Base-by-base conservation (phyloP, 1,140 invertebrate species). In the Potamilus streckersoni region DNA sequence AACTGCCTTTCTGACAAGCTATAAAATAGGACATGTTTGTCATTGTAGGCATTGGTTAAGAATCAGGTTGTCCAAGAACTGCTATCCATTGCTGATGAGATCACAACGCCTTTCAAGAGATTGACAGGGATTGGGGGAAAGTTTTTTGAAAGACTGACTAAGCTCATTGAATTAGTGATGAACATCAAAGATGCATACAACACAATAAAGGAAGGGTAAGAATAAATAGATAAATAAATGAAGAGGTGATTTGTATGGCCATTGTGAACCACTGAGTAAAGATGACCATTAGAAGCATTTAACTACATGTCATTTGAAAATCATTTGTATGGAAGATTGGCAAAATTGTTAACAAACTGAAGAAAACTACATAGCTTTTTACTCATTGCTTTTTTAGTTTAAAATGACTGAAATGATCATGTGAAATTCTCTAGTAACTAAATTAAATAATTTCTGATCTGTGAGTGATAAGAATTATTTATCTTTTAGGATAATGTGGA, bases 161-260 rank as follows among this genome's bases (percentile, higher is more conserved):
- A 57, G 0, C 55, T 79, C 2, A 63, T 73, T n/a, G 66, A 79
- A 6, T 31, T 79, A 6, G 66, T 79, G 12, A 58, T 13, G 8
- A 31, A 38, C 16, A 72, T 79, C 23, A 72, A 76, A 65, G 67
- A 72, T 12, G 68, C 78, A 16, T 79, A 72, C 67, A 66, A 69
- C 19, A 27, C 60, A 19, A 57, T 79, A 12, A 75, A 69, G 62
- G 67, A 72, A 14, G 78, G 78, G 78, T 79, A 19, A 69, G 78
- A 69, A 12, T 5, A 20, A 15, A 19, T 68, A 8, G 16, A 23
- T 23, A 31, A 31, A 31, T 31, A 31, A 2, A 31, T 31, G 27
- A 31, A 31, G 27, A 0, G 27, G 27, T 31, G 27, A 31, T 31
- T 31, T 2, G 27, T 31, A 31, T 31, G 38, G 11, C 5, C 38